Percentiles rank a stretch among this genome's conserved stretches.
Conservation (phyloP, 2,888 invertebrate genomes). For the Empis stercorea region DNA sequence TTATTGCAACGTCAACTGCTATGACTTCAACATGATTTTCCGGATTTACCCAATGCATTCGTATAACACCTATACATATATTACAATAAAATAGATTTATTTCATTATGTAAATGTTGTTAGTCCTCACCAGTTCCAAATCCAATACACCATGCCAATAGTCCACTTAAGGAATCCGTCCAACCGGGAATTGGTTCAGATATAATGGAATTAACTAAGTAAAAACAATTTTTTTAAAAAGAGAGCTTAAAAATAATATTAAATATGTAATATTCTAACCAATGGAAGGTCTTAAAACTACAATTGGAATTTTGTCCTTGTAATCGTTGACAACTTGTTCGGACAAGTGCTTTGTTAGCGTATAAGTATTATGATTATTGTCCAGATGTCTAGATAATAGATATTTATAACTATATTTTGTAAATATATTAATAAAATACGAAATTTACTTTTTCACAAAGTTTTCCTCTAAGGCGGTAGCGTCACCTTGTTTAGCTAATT, state of each 20-base stretch:
- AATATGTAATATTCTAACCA: slow-evolving; percentile 36
- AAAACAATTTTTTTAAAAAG: too few relatives aligned
- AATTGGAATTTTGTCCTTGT: slow-evolving; percentile 48
- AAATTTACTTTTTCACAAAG: slow-evolving; percentile 46
- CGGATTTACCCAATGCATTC: slow-evolving; percentile 49
- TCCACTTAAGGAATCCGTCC: slow-evolving; percentile 89
- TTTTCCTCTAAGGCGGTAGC: slow-evolving; percentile 39
- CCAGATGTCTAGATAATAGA: background rate
- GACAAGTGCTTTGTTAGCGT: slow-evolving; percentile 81
- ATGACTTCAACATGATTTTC: slow-evolving; percentile 57
- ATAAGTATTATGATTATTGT: slow-evolving; percentile 57
- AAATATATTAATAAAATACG: too few relatives aligned
- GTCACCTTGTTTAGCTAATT: slow-evolving; percentile 49
- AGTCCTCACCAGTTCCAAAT: slow-evolving; percentile 48
- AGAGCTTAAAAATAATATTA: too few relatives aligned
- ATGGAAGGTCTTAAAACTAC: slow-evolving; percentile 81
- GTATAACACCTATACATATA: slow-evolving; percentile 44
- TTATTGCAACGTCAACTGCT: slow-evolving; percentile 69
- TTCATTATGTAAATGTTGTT: slow-evolving; percentile 13
- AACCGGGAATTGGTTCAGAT: slow-evolving; percentile 56
- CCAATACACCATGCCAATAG: slow-evolving; percentile 60
- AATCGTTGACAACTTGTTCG: slow-evolving; percentile 62
- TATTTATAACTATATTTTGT: too few relatives aligned
- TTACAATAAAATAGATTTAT: too few relatives aligned
- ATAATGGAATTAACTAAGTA: slow-evolving; percentile 17